Evolutionary conservation across 1,140 invertebrate genomes (phyloP).

Genomic region (Drosophila miranda): DNA sequence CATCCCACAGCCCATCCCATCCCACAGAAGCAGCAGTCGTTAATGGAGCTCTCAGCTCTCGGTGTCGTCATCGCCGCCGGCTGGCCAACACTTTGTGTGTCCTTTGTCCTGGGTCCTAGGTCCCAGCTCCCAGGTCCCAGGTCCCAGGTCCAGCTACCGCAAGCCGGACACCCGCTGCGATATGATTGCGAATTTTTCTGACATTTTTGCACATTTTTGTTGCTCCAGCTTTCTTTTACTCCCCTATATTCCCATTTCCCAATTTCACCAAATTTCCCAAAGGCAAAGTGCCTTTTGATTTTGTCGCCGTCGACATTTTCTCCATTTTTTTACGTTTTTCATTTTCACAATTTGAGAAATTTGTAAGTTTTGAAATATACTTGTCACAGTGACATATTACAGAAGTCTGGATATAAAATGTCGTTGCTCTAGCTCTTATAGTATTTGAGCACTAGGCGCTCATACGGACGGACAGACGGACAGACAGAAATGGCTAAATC

Average conservation of each 20-base stretch:
- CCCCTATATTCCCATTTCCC: background rate
- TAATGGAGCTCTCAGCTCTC: conserved; percentile 61
- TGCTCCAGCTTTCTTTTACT: conserved; percentile 14
- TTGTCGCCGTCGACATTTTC: conserved; percentile 48
- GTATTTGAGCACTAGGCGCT: no score
- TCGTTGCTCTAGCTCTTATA: no score
- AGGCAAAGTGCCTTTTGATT: conserved; percentile 49
- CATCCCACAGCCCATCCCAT: background rate
- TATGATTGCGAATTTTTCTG: conserved; percentile 77
- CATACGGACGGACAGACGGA: no score
- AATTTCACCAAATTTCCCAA: background rate
- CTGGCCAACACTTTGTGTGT: conserved; percentile 71
- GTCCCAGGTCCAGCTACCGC: conserved; percentile 29
- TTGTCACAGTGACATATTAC: no score
- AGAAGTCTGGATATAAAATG: no score
- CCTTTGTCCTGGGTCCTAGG: conserved; percentile 27
- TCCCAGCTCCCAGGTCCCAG: conserved; percentile 7
- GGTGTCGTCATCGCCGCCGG: conserved; percentile 71
- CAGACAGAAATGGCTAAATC: no score
- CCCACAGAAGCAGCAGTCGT: conserved; percentile 36
- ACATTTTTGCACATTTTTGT: conserved; percentile 73
- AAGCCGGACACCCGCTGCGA: conserved; percentile 63
- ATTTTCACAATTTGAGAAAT: conserved; percentile 65
- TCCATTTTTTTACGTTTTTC: conserved; percentile 12
- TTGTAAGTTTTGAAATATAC: no score